These are phyloP conservation scores for Streptopelia turtur DNA, from an alignment of 2,797 vertebrate genomes.

Conservation along the genomic window DNA sequence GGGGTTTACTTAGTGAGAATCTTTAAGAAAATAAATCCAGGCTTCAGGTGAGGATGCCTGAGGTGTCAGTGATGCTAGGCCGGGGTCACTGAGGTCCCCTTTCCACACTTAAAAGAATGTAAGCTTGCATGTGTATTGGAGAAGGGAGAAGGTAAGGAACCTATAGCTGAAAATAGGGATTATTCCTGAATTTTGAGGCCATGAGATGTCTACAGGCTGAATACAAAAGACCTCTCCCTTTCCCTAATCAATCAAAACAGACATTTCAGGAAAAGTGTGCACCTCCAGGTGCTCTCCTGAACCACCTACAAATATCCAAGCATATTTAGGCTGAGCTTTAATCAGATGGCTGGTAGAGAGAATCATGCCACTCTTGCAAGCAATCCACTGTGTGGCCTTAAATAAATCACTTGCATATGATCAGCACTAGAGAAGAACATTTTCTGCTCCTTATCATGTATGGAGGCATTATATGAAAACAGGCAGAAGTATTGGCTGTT, in stretches of 20 bases:
- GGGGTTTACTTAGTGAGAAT: background rate
- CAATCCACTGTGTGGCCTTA: background rate
- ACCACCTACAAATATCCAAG: background rate
- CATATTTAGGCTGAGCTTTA: background rate
- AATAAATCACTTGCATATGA: constrained; percentile 13
- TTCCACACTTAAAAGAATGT: background rate
- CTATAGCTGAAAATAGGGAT: background rate
- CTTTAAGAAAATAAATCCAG: constrained; percentile 25
- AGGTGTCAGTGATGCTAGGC: background rate
- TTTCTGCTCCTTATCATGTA: background rate
- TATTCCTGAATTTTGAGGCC: background rate
- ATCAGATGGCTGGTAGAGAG: background rate
- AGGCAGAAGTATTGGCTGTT: background rate
- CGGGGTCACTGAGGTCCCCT: background rate
- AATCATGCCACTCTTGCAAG: background rate
- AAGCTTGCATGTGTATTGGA: background rate
- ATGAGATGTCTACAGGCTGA: background rate
- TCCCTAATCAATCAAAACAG: background rate
- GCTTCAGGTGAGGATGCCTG: background rate
- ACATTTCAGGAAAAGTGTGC: background rate
- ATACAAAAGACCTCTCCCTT: background rate
- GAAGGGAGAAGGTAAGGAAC: background rate
- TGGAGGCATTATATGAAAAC: background rate
- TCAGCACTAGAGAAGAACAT: background rate
- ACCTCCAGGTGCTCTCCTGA: background rate